Base-by-base conservation (phyloP, 2,113 vertebrate genomes). In the Oxyura jamaicensis region DNA sequence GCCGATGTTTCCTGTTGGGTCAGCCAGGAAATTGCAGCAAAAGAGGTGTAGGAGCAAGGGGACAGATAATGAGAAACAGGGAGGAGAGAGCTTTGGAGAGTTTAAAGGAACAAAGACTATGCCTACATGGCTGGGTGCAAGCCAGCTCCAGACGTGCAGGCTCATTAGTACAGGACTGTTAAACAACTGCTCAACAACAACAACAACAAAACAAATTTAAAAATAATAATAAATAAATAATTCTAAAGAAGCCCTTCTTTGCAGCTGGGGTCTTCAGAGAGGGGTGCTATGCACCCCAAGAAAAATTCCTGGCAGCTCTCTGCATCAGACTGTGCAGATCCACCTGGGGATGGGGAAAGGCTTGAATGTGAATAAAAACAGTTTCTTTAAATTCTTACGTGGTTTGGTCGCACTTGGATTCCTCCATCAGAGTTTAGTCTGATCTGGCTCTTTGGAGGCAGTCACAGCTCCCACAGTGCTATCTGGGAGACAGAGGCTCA, bases 371-470 rank as follows among this genome's bases (percentile, higher is more conserved):
- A 87, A 22, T 78, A 60, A 86, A 91, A 23, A 0, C 63, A 74
- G 6, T 59, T 29, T 67, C 18, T 78, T 91, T 74, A 87, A 92
- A 81, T 42, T 72, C 13, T 78, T 41, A 18, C 0, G 14, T 46
- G 83, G 67, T 96, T 67, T 95, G 82, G 56, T 73, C 76, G 72
- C 59, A 22, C 22, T 94, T 85, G 86, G 67, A 86, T 36, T 81
- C 62, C 22, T 67, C 31, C 39, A 62, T 85, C 46, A 25, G 50
- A 2, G 6, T 73, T 71, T 81, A 44, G 44, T 52, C 74, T 55
- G 21, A 67, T 68, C 75, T 74, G 86, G n/a, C 55, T 88, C 39
- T 65, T 46, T 58, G 55, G 23, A n/a, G 44, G 42, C 2, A 1
- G 31, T 71, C n/a, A 9, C 66, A 60, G 66, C 36, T 66, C 60